Evolutionary conservation across 1,140 invertebrate genomes (phyloP).

Genomic region (Drusus annulatus): DNA sequence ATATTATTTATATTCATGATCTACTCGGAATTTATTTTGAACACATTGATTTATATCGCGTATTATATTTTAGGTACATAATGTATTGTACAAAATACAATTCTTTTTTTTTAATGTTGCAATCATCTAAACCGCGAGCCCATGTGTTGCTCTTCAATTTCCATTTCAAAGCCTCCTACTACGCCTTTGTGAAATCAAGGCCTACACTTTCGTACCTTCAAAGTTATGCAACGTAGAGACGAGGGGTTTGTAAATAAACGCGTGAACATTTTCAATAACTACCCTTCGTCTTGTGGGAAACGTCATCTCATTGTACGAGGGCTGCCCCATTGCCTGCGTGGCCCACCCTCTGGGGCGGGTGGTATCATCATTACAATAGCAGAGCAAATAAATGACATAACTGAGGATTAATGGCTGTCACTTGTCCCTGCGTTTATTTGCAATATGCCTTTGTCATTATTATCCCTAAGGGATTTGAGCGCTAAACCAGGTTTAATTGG

Average conservation of each 20-base stretch:
- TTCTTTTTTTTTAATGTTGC: too few relatives aligned
- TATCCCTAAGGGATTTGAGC: not conserved
- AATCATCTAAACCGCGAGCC: too few relatives aligned
- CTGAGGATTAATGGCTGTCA: slow-evolving; percentile 28
- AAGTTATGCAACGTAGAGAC: slow-evolving; percentile 49
- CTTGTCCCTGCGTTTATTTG: slow-evolving; percentile 12
- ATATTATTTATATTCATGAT: too few relatives aligned
- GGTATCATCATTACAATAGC: slow-evolving; percentile 10
- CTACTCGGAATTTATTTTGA: too few relatives aligned
- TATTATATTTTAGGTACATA: too few relatives aligned
- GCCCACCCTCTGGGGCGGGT: not conserved
- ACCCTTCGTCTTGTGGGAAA: slow-evolving; percentile 14
- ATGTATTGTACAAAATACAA: too few relatives aligned
- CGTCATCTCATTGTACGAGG: slow-evolving; percentile 2
- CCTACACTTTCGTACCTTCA: slow-evolving; percentile 43
- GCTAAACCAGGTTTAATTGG: slow-evolving; percentile 11
- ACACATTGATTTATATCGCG: too few relatives aligned
- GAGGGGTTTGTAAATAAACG: slow-evolving; percentile 57
- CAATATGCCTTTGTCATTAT: slow-evolving; percentile 12
- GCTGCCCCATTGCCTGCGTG: too few relatives aligned
- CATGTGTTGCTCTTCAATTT: slow-evolving; percentile 19
- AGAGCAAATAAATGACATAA: slow-evolving; percentile 39
- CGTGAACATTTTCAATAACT: slow-evolving; percentile 51
- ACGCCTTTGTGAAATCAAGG: slow-evolving; percentile 42
- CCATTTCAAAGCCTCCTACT: slow-evolving; percentile 21